These are phyloP conservation scores for Gasterosteus aculeatus DNA, from an alignment of 2,113 vertebrate genomes.

Conservation along the genomic window DNA sequence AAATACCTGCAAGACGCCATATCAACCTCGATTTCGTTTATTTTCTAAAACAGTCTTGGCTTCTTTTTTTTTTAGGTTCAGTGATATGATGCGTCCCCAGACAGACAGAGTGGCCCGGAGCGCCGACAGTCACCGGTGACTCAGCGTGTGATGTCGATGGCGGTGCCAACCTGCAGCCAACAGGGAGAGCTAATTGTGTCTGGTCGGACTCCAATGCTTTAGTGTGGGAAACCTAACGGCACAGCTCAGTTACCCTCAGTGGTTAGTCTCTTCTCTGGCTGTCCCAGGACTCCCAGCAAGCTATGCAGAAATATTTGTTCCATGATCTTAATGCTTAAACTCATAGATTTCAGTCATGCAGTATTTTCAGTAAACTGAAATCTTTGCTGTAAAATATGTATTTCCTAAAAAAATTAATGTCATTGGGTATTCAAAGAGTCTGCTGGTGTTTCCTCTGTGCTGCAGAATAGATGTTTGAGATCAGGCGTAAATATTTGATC, in stretches of 20 bases:
- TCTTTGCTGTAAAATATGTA: background rate
- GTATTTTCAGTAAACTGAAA: background rate
- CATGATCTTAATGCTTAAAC: background rate
- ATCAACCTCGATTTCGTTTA: background rate
- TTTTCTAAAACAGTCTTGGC: constrained; percentile 22
- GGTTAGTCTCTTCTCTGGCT: constrained; percentile 31
- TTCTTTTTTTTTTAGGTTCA: constrained; percentile 6
- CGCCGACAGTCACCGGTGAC: constrained; percentile 53
- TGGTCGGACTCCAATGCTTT: constrained; percentile 37
- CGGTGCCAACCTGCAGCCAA: constrained; percentile 52
- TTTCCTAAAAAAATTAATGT: no score
- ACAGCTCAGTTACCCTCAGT: constrained; percentile 24
- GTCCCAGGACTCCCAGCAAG: constrained; percentile 19
- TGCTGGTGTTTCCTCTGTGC: background rate
- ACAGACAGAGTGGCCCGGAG: constrained; percentile 38
- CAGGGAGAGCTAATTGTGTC: constrained; percentile 57
- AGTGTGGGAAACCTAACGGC: constrained; percentile 45
- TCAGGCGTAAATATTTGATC: background rate
- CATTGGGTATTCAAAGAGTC: background rate
- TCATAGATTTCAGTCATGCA: background rate
- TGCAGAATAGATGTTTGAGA: constrained; percentile 19
- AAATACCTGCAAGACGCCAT: background rate
- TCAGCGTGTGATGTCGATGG: constrained; percentile 47
- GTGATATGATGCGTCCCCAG: constrained; percentile 31
- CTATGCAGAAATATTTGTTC: background rate